Percentiles rank a stretch among this genome's conserved stretches.
Conservation (phyloP, 1,140 invertebrate genomes). For the Trichomalopsis sarcophagae region DNA sequence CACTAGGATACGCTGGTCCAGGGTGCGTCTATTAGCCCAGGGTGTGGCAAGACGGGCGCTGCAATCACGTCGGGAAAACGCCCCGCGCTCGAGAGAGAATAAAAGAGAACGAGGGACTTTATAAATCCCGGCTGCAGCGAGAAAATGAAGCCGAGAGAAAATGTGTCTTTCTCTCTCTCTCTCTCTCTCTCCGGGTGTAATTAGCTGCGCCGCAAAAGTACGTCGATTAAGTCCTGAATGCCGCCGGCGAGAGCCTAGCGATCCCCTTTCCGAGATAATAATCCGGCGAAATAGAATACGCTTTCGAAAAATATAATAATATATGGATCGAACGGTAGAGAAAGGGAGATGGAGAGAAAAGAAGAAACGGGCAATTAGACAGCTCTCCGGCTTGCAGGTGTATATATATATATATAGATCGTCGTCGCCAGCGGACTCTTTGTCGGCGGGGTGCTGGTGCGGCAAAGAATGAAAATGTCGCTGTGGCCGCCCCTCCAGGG, state of each 20-base stretch:
- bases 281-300: background rate
- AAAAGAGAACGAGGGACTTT: background rate
- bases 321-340: background rate
- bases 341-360: background rate
- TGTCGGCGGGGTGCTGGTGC: background rate
- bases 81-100: background rate
- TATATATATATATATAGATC: too few species aligned
- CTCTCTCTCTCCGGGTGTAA: constrained; percentile 4
- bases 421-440: background rate
- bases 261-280: background rate
- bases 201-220: constrained; percentile 30
- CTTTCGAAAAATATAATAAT: too few species aligned
- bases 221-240: constrained; percentile 43
- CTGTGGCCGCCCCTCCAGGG: background rate
- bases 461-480: constrained; percentile 38
- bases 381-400: background rate
- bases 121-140: background rate
- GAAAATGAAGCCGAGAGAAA: constrained; percentile 8
- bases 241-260: background rate
- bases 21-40: background rate
- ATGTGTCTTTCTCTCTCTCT: background rate
- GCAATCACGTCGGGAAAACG: background rate
- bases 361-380: background rate
- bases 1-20: too few species aligned
- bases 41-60: background rate